Conservation (phyloP, 2,888 invertebrate genomes). For the Drosophila monieri region DNA sequence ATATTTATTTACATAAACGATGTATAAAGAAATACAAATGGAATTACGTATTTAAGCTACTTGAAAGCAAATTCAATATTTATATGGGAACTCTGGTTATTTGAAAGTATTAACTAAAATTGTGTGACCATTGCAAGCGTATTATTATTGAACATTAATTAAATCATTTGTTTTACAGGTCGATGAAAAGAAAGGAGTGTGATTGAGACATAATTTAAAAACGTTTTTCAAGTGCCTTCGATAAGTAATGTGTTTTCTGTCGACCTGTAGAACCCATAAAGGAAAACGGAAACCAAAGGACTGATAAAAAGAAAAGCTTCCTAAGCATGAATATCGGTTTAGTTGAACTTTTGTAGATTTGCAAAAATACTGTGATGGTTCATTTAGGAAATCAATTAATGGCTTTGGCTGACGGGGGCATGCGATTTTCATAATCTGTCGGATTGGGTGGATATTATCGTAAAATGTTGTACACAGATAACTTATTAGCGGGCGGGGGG, state of each 20-base stretch:
- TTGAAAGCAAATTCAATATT: constrained; percentile 64
- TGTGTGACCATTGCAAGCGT: constrained; percentile 35
- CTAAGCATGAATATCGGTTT: constrained; percentile 7
- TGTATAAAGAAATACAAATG: constrained; percentile 51
- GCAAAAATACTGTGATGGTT: constrained; percentile 19
- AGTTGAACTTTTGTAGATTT: constrained; percentile 13
- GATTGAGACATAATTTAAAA: not conserved
- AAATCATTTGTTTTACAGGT: not conserved
- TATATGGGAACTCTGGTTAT: constrained; percentile 31
- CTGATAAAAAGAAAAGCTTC: not conserved
- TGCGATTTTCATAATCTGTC: constrained; percentile 27
- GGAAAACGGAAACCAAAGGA: not conserved
- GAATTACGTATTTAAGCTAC: constrained; percentile 57
- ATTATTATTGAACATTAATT: not conserved
- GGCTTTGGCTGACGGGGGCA: constrained; percentile 8
- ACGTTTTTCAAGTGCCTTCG: not conserved
- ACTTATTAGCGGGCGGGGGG: constrained; percentile 20
- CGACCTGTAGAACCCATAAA: constrained; percentile 4
- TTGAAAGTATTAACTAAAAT: constrained; percentile 24
- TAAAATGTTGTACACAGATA: constrained; percentile 22
- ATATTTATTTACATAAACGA: constrained; percentile 60
- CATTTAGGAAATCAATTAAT: not conserved
- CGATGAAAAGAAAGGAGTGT: not conserved
- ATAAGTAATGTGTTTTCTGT: not conserved
- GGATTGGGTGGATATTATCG: constrained; percentile 25